Evolutionary conservation across 2,888 invertebrate species (phyloP).

Genomic region (Copidosoma aretas): DNA sequence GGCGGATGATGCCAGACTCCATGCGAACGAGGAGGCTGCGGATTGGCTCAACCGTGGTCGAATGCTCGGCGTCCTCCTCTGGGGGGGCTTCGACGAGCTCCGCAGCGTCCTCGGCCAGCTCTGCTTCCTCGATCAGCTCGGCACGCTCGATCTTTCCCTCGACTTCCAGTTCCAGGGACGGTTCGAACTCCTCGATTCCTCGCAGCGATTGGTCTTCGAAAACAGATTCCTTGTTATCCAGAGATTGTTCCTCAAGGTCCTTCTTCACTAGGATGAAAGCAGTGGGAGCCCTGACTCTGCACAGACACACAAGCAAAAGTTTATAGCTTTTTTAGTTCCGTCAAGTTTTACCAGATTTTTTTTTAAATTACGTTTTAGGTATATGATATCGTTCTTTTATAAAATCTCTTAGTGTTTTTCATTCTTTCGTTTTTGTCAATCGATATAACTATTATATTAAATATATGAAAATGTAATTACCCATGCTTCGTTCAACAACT

Average conservation of each 20-base stretch:
- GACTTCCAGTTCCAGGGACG: neutral
- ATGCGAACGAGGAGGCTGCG: constrained; percentile 33
- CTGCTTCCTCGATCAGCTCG: constrained; percentile 11
- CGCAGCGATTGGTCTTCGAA: neutral
- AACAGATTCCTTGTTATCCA: neutral
- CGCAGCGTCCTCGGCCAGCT: constrained; percentile 3
- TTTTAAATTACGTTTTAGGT: neutral
- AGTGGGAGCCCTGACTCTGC: constrained; percentile 23
- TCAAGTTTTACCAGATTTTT: neutral
- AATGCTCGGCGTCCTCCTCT: neutral
- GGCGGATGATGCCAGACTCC: constrained; percentile 25
- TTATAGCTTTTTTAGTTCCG: constrained; percentile 20
- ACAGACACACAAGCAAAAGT: constrained; percentile 38
- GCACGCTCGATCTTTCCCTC: neutral
- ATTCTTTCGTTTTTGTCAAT: too few species aligned
- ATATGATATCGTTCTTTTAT: neutral
- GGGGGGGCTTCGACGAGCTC: neutral
- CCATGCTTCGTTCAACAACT: too few species aligned
- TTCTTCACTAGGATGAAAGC: neutral
- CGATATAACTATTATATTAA: too few species aligned
- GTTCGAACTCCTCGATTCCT: too few species aligned
- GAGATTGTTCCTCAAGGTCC: neutral
- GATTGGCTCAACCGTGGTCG: constrained; percentile 19
- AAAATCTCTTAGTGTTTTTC: too few species aligned
- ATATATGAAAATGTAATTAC: too few species aligned